These are phyloP conservation scores for Brienomyrus longianalis DNA, from an alignment of 2,113 vertebrate genomes.

Conservation along the genomic window DNA sequence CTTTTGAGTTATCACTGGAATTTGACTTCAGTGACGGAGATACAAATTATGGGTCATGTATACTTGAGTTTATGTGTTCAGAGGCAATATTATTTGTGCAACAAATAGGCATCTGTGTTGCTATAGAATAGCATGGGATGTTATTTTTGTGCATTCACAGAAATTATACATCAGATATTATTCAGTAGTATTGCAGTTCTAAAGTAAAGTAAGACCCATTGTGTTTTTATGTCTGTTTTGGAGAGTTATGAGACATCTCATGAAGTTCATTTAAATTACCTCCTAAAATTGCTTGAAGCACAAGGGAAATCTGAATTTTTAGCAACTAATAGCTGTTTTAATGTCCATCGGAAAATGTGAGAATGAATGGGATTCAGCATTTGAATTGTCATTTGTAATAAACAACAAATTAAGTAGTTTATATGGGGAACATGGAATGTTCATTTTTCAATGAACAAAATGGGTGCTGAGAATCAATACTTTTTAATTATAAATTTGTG, in stretches of 20 bases:
- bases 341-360: background rate
- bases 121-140: background rate
- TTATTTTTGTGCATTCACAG: background rate
- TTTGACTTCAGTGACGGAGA: background rate
- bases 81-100: background rate
- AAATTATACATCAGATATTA: background rate
- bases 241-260: background rate
- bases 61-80: background rate
- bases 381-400: background rate
- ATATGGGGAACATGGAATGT: background rate
- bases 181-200: background rate
- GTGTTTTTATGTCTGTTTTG: background rate
- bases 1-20: background rate
- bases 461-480: constrained; percentile 42
- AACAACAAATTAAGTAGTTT: background rate
- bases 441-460: constrained; percentile 30
- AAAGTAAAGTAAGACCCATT: background rate
- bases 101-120: background rate
- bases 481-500: constrained; percentile 53
- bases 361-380: background rate
- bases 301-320: background rate
- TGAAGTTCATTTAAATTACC: background rate
- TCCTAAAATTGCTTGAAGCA: background rate
- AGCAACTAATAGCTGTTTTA: background rate
- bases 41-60: background rate